Evolutionary conservation across 2,797 vertebrate species (phyloP).

Genomic region (Channa striata): DNA sequence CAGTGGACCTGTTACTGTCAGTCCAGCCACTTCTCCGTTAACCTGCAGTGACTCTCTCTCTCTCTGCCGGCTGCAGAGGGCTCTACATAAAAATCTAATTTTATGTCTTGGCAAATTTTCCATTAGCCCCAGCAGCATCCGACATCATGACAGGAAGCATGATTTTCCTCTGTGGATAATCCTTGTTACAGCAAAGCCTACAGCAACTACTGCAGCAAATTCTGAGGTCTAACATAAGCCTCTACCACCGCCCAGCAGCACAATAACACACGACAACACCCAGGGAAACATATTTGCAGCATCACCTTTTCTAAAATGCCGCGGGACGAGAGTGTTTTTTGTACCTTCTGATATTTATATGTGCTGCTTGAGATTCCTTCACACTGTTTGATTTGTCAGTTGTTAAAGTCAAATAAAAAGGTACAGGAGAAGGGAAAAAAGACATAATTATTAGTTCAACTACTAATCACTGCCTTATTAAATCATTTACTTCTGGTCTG

Average conservation of each 20-base stretch:
- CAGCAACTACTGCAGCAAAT: conserved; percentile 25
- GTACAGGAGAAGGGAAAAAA: not conserved
- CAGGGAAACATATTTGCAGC: conserved; percentile 19
- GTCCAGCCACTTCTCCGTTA: not conserved
- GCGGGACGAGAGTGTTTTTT: not conserved
- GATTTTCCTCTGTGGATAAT: conserved; percentile 64
- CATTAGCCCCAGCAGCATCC: conserved; percentile 27
- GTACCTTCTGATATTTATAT: conserved; percentile 1
- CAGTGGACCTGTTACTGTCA: not conserved
- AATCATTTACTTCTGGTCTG: conserved; percentile 41
- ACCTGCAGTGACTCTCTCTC: conserved; percentile 13
- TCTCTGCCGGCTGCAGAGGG: conserved; percentile 5
- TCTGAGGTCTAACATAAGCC: conserved; percentile 29
- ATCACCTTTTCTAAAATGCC: not conserved
- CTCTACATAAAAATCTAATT: conserved; percentile 29
- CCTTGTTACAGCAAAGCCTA: conserved; percentile 45
- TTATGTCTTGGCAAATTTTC: conserved; percentile 52
- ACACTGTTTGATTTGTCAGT: too few species aligned
- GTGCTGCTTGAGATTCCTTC: conserved; percentile 11
- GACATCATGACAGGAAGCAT: conserved; percentile 41
- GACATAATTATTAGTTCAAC: conserved; percentile 40
- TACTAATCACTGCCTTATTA: conserved; percentile 31
- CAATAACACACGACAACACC: conserved; percentile 19
- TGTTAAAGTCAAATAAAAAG: conserved; percentile 31
- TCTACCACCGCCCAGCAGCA: conserved; percentile 9